Base-by-base conservation (phyloP, 1,140 invertebrate species). In the Drosophila simulans region DNA sequence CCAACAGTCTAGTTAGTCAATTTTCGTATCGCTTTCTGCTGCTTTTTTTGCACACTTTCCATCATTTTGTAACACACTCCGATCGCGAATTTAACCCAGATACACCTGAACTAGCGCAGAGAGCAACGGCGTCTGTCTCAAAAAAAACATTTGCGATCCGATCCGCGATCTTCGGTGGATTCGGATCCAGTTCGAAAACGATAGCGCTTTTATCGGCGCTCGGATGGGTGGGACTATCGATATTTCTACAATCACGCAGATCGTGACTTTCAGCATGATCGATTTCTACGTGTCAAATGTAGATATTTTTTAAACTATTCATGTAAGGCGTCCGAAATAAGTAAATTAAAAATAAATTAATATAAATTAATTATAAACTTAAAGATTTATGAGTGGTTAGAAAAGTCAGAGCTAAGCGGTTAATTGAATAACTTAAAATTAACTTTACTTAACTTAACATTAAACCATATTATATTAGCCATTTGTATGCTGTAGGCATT, bases 41-140 rank as follows among this genome's bases (percentile, higher is more conserved):
- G 65, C 60, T 58, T 64, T 59, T 76, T 89, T 88, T 88, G 84
- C 84, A 89, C 76, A 89, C 82, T 86, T 88, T 86, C 83, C 69
- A 82, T 88, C 76, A 83, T 88, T 89, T 89, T 88, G 84, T 77
- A 89, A 89, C 72, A 74, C 80, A 88, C 72, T 60, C 64, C 80
- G 83, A 68, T 64, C 72, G 84, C 80, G 84, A 89, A 88, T 83
- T 89, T 88, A 88, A 88, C 84, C 84, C 89, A 88, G 86, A 84
- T 79, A 63, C 65, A 74, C 68, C 80, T 83, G 57, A 75, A 48
- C 51, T 45, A 57, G 69, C 34, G 46, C 77, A 60, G 53, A 59
- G 45, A 59, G 54, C 35, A 58, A 56, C 59, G 31, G 43, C 62
- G 62, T 49, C 43, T 40, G 59, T 45, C 34, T 17, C 59, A 63